Percentiles rank a stretch among this genome's conserved stretches.
Conservation (phyloP, 2,113 vertebrate genomes). For the Hippocampus guttulatus region DNA sequence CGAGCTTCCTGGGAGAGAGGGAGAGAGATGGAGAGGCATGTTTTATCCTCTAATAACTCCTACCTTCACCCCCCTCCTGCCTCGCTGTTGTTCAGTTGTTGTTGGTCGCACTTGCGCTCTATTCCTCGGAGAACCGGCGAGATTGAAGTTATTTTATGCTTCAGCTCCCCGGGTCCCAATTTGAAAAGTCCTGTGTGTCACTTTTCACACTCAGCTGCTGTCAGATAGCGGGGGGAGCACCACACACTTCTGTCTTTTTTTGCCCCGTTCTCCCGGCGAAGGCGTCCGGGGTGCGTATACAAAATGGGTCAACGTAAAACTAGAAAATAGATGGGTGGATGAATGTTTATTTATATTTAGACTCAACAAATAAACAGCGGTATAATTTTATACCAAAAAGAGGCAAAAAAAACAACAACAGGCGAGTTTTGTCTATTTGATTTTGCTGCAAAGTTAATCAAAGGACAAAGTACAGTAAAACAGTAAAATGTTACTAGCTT, state of each 20-base stretch:
- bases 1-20: constrained; percentile 87
- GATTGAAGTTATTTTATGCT: constrained; percentile 99
- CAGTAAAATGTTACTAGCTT: too few relatives aligned
- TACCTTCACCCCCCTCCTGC: constrained; percentile 87
- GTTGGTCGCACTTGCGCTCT: constrained; percentile 86
- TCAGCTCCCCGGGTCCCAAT: constrained; percentile 94
- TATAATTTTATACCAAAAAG: too few relatives aligned
- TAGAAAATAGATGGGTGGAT: too few relatives aligned
- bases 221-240: constrained; percentile 79
- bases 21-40: constrained; percentile 84
- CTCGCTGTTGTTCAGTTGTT: constrained; percentile 88
- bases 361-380: too few relatives aligned
- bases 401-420: too few relatives aligned
- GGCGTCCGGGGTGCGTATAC: constrained; percentile 60
- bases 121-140: constrained; percentile 91
- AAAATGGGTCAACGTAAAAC: constrained; percentile 62
- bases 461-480: too few relatives aligned
- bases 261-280: constrained; percentile 13
- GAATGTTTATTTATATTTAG: too few relatives aligned
- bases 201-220: constrained; percentile 97
- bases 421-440: too few relatives aligned
- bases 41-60: constrained; percentile 99
- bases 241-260: constrained; percentile 52
- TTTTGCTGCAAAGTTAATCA: too few relatives aligned
- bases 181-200: constrained; percentile 97